Conservation (phyloP, 2,113 vertebrate species). For the Pachyramphus minor region DNA sequence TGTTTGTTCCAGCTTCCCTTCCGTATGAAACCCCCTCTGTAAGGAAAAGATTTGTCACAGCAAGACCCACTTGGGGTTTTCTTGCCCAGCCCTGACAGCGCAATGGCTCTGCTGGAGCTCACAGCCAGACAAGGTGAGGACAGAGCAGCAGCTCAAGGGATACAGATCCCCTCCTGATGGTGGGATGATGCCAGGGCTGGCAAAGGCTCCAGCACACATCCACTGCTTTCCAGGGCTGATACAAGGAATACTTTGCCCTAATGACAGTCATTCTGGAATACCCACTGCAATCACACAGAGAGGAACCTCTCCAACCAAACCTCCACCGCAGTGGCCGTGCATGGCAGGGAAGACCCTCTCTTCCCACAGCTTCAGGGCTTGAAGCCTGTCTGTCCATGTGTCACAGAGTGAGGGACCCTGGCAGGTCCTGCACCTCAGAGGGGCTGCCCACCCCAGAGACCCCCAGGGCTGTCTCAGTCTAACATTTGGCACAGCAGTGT, state of each 20-base stretch:
- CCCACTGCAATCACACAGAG: rapidly evolving
- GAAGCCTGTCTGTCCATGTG: rapidly evolving
- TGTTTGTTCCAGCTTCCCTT: slow-evolving; percentile 14
- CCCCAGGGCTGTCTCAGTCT: not conserved
- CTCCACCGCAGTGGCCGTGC: rapidly evolving
- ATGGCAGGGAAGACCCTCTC: rapidly evolving
- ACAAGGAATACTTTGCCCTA: not conserved
- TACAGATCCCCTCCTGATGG: not conserved
- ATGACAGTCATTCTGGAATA: not conserved
- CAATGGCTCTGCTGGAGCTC: rapidly evolving
- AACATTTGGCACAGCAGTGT: rapidly evolving
- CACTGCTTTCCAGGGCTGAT: not conserved
- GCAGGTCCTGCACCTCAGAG: not conserved
- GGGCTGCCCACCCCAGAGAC: not conserved
- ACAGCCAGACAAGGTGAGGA: rapidly evolving
- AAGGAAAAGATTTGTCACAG: not conserved
- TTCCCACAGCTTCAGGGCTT: not conserved
- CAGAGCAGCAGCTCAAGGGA: not conserved
- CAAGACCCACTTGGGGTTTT: not conserved
- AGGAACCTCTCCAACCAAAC: not conserved
- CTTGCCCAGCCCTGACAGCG: not conserved
- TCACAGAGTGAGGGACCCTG: not conserved
- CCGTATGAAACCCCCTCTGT: not conserved
- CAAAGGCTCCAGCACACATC: not conserved
- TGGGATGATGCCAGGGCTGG: not conserved